Evolutionary conservation across 2,797 vertebrate genomes (phyloP), one percentile per base, ranked within the genome.

Genomic region (Synanceia verrucosa): DNA sequence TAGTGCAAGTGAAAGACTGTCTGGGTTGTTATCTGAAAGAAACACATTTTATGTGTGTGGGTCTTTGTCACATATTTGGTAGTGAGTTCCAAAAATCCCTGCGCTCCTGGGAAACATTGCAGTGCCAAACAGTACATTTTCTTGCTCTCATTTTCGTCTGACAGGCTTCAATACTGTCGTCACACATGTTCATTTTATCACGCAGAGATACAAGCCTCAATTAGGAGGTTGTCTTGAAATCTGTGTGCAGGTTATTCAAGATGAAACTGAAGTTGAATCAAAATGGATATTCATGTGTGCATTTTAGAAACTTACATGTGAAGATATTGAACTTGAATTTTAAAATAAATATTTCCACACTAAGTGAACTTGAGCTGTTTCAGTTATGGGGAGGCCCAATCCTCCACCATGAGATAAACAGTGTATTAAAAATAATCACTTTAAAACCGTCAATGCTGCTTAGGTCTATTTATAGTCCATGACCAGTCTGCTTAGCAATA

Each of bases 331-430:
- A 81, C 80, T 85, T 83, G 80, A 86, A 83, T 86, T 91, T 88
- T 83, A 65, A 89, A 87, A 85, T 75, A 77, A 83, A 86, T 81
- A 83, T 85, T 88, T 83, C 75, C 67, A 84, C 64, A 64, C 64
- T 6, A 82, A 61, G 56, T 46, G 39, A 81, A 70, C 23, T 61
- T 21, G 18, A 73, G 63, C 50, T 46, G 61, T 86, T 79, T 62
- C 29, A 60, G 52, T 70, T 47, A 13, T 34, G 59, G 37, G 26
- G 65, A 60, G 21, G 33, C 18, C 44, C 16, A 72, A 33, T 29
- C 36, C 6, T 47, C 24, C 53, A 37, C 36, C 14, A 2, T 46
- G 24, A 58, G 43, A 57, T 63, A 24, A 72, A 65, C 46, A 34
- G 46, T 43, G 14, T 46, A 10, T 60, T 31, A 21, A 60, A 18